Conservation (phyloP, 2,113 vertebrate species). For the Clupea harengus region DNA sequence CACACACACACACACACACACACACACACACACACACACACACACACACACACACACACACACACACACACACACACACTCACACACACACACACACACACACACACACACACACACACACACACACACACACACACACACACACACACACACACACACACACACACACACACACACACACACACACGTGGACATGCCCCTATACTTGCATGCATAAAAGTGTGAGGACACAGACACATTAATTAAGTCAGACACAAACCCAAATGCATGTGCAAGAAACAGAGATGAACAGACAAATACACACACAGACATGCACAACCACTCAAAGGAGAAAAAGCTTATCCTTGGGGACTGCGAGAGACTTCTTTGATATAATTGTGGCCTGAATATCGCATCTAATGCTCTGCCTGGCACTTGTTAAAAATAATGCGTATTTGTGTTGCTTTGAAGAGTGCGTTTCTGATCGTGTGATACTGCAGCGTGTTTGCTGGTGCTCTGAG, state of each 20-base stretch:
- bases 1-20: not conserved
- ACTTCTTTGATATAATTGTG: not conserved
- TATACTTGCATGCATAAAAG: not conserved
- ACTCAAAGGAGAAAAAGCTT: not conserved
- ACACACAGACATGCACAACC: not conserved
- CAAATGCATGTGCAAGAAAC: not conserved
- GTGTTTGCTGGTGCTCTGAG: slow-evolving; percentile 1
- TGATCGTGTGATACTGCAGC: not conserved
- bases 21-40: not conserved
- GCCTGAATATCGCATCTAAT: not conserved
- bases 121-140: too few relatives aligned
- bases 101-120: too few relatives aligned
- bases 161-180: not conserved
- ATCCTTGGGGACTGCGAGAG: not conserved
- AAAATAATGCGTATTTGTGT: not conserved
- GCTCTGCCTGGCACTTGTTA: not conserved
- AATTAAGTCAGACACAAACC: not conserved
- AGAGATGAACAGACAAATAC: not conserved
- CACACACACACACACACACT: not conserved
- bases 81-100: too few relatives aligned
- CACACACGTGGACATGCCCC: not conserved
- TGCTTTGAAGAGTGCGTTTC: not conserved
- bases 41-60: not conserved
- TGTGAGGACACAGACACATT: not conserved
- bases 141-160: not conserved